phyloP scores from a whole-genome alignment of 2,888 invertebrate genomes.

The Stenodera caucasica region DNA sequence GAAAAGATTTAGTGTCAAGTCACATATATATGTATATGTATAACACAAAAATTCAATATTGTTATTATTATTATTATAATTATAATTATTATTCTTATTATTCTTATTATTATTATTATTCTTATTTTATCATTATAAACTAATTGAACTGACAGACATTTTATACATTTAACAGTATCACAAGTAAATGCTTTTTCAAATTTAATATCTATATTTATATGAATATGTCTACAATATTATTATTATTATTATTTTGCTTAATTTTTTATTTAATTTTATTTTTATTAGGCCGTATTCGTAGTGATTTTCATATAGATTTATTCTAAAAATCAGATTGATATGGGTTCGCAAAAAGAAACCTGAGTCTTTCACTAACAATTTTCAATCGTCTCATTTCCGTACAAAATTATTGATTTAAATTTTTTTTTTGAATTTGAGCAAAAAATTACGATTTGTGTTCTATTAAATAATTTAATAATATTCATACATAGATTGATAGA shows the following conservation, averaged over 20 bases:
- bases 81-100: not conserved
- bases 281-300: slow-evolving; percentile 40
- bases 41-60: slow-evolving; percentile 40
- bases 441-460: slow-evolving; percentile 5
- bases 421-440: not conserved
- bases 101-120: not conserved
- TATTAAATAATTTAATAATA: not conserved
- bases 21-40: slow-evolving; percentile 46
- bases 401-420: too few relatives aligned
- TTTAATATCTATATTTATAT: not conserved
- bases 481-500: not conserved
- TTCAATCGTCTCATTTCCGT: too few relatives aligned
- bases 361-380: slow-evolving; percentile 10
- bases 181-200: slow-evolving; percentile 35
- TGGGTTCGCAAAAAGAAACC: slow-evolving; percentile 17
- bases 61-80: not conserved
- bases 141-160: slow-evolving; percentile 46
- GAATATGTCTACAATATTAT: slow-evolving; percentile 14
- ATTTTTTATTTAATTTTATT: slow-evolving; percentile 10
- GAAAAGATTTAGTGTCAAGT: slow-evolving; percentile 51
- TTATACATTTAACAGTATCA: slow-evolving; percentile 38
- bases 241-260: slow-evolving; percentile 16
- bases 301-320: slow-evolving; percentile 10
- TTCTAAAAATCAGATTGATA: slow-evolving; percentile 19
- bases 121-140: slow-evolving; percentile 24